phyloP scores from a whole-genome alignment of 2,888 invertebrate species.

The Hypomecis punctinalis region DNA sequence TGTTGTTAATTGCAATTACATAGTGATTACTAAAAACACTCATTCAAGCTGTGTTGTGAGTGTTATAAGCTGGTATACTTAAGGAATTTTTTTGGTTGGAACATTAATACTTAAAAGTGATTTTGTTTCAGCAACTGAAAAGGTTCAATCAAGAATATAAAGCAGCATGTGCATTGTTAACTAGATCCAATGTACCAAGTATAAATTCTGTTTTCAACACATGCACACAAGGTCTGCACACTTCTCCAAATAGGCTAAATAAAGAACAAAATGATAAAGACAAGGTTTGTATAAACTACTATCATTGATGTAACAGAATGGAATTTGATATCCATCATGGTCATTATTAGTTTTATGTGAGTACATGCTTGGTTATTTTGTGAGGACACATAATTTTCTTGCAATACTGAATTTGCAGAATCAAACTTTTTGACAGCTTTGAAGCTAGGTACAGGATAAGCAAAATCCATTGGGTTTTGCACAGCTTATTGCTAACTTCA shows the following conservation, averaged over 20 bases:
- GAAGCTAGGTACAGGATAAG: no score
- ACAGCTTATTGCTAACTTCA: no score
- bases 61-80: no score
- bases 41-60: no score
- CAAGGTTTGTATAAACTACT: conserved; percentile 50
- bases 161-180: conserved; percentile 81
- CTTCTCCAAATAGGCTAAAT: conserved; percentile 53
- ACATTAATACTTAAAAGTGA: neutral
- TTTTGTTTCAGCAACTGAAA: conserved; percentile 57
- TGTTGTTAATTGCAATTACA: no score
- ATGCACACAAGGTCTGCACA: conserved; percentile 57
- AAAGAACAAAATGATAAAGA: conserved; percentile 53
- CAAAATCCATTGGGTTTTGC: no score
- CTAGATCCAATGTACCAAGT: conserved; percentile 79
- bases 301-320: neutral
- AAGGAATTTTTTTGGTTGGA: neutral
- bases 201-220: conserved; percentile 55
- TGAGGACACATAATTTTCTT: no score
- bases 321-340: neutral
- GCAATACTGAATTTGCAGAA: no score
- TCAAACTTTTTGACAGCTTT: no score
- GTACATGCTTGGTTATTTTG: no score
- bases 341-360: no score
- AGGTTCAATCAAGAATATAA: conserved; percentile 82
- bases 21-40: no score